Base-by-base conservation (phyloP, 1,140 invertebrate species). In the Mesaphorura yosii region DNA sequence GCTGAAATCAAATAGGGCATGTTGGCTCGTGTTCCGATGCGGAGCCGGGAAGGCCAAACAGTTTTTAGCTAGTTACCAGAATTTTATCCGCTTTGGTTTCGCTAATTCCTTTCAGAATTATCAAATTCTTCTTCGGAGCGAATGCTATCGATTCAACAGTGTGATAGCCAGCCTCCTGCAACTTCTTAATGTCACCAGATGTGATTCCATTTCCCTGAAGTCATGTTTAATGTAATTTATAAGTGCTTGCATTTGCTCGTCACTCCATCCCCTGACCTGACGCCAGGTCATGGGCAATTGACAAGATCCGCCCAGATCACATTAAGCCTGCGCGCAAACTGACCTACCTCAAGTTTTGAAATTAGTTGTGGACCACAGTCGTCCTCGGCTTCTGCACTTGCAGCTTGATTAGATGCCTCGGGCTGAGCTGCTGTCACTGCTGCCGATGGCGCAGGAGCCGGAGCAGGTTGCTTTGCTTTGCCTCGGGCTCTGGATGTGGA, bases 1-100 rank as follows among this genome's bases (percentile, higher is more conserved):
- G 65, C 78, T 81, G 51, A 29, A 29, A 40, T 23, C n/a, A 51
- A 51, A 22, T 14, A 26, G 37, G 46, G n/a, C 10, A 22, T 5
- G 23, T 12, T 25, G 10, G 31, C n/a, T 10, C 31, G n/a, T n/a
- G 31, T 34, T 34, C 10, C 10, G 10, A n/a, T 34, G 10, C 10
- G 31, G 31, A 10, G 31, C n/a, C 10, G n/a, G 10, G 31, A 34
- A 34, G 10, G 10, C n/a, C n/a, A 34, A 10, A 27, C 20, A 23
- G 2, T 55, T 28, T 44, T 1, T 26, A 23, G n/a, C 26, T 42
- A 66, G 68, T 66, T 70, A 81, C 77, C 48, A 94, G 64, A 55
- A 99, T 84, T 76, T 97, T 97, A 60, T 98, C 95, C 23, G 90
- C 94, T 72, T 99, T 98, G 12, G 83, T 83, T 68, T 98, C 95